Base-by-base conservation (phyloP, 2,888 invertebrate species). In the Plagodis dolabraria region DNA sequence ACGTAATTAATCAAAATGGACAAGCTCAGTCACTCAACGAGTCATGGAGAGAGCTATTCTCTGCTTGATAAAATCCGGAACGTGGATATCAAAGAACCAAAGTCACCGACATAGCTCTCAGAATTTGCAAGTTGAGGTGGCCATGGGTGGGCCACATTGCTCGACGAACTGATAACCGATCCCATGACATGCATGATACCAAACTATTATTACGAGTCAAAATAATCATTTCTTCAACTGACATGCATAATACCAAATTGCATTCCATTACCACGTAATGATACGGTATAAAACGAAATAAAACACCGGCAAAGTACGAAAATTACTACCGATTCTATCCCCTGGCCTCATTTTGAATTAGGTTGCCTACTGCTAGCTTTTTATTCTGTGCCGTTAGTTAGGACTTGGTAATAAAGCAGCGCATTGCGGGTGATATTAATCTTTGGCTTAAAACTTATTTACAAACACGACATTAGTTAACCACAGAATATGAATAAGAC, bases 371-470 rank as follows among this genome's bases (percentile, higher is more conserved):
- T n/a, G n/a, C n/a, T n/a, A n/a, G n/a, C n/a, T n/a, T n/a, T n/a
- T n/a, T n/a, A n/a, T n/a, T n/a, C n/a, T n/a, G n/a, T n/a, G n/a
- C 38, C 9, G 38, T 9, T 1, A 22, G 38, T 38, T 45, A 49
- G 36, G 35, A 44, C 47, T 46, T 53, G 53, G 45, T 40, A 48
- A 49, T 33, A 49, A 52, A 53, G 33, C 40, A 46, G 34, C 45
- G 53, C 55, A 60, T 35, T 55, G 60, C 60, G 48, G 60, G 33
- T 22, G 52, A 34, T 43, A 51, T 60, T 49, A 60, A 60, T 54
- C 47, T 40, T 35, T 33, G 40, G 51, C 50, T 60, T 10, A 42
- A 6, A 46, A 22, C 33, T 12, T 42, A 51, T 60, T 51, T 45
- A 53, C 45, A 6, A 44, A 0, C 33, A 11, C 33, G 33, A 38